These are phyloP conservation scores for Schizotus pectinicornis DNA, from an alignment of 2,888 invertebrate genomes.

Conservation along the genomic window DNA sequence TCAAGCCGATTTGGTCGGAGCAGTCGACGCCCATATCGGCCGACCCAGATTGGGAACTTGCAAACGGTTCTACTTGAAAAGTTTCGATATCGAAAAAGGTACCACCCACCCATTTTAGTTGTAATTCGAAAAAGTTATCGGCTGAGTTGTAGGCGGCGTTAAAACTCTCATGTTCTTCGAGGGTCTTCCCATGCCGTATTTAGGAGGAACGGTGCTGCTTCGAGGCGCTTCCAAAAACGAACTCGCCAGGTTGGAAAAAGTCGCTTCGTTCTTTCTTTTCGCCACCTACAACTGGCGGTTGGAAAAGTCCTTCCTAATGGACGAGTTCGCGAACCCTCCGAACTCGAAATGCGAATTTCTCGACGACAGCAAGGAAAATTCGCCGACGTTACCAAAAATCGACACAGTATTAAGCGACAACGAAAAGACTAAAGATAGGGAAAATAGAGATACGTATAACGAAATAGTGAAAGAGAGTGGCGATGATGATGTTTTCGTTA, in stretches of 20 bases:
- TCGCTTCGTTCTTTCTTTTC: conserved; percentile 81
- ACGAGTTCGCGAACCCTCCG: conserved; percentile 82
- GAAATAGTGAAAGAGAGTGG: not conserved
- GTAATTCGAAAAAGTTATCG: conserved; percentile 42
- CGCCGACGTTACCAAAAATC: conserved; percentile 43
- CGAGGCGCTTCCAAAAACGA: conserved; percentile 79
- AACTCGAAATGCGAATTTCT: conserved; percentile 60
- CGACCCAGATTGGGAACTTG: conserved; percentile 85
- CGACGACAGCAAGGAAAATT: conserved; percentile 53
- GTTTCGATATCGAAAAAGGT: conserved; percentile 61
- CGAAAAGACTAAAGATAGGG: not conserved
- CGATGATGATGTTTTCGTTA: conserved; percentile 22
- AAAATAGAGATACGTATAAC: not conserved
- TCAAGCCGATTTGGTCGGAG: conserved; percentile 83
- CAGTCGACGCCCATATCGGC: conserved; percentile 86
- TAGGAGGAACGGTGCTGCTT: conserved; percentile 87
- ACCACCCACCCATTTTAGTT: too few species aligned
- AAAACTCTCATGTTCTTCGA: conserved; percentile 96
- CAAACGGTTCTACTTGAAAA: conserved; percentile 77
- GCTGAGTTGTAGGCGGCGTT: conserved; percentile 56
- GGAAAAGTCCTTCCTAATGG: conserved; percentile 89
- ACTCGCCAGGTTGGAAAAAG: conserved; percentile 80
- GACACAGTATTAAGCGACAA: conserved; percentile 1
- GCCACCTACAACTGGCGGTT: conserved; percentile 90
- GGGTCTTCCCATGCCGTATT: conserved; percentile 81